Evolutionary conservation across 1,140 invertebrate species (phyloP), one percentile per base, ranked within the genome.

Genomic region (Aporrectodea caliginosa): DNA sequence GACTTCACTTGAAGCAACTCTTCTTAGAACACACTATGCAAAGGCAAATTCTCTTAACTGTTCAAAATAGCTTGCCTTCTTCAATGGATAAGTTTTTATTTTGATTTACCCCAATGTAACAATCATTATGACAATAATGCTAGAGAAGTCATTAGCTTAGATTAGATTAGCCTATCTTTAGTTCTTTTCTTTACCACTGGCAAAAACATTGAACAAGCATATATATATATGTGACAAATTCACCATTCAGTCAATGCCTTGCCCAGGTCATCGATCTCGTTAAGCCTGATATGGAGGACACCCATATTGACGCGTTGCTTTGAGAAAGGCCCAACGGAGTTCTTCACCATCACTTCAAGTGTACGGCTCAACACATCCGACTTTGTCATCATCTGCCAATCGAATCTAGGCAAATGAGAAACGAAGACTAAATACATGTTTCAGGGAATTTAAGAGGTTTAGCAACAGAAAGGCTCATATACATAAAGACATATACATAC

Each of bases 201-300:
- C 43, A 58, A 58, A 58, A 58, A 58, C 6, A 58, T 6, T 12
- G 43, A 58, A 58, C n/a, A 58, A 58, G 43, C 6, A 58, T 58
- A 58, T 58, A 12, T 12, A 58, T 12, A 58, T 58, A 6, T 58
- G 22, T 12, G 22, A 58, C 22, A 58, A 58, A 32, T 12, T 22
- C 80, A 88, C 87, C 86, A 87, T 73, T 86, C 83, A 35, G 87
- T 88, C 30, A 81, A 43, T 31, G 86, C 84, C 58, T 85, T 84
- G 12, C 80, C 77, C 6, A 83, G 80, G 75, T 76, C 43, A 22
- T 87, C 86, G 69, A 87, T 73, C 2, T 83, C 82, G 0, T 79
- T 35, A 69, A 88, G 80, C n/a, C 86, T 83, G 2, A 88, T 82
- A 33, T 80, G 16, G 2, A 85, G 79, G 58, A 83, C 78, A 0